A percentile compares a stretch with the other conserved stretches of the same genome.
These are phyloP conservation scores for Edolisoma coerulescens DNA, from an alignment of 2,113 vertebrate species.

Conservation along the genomic window DNA sequence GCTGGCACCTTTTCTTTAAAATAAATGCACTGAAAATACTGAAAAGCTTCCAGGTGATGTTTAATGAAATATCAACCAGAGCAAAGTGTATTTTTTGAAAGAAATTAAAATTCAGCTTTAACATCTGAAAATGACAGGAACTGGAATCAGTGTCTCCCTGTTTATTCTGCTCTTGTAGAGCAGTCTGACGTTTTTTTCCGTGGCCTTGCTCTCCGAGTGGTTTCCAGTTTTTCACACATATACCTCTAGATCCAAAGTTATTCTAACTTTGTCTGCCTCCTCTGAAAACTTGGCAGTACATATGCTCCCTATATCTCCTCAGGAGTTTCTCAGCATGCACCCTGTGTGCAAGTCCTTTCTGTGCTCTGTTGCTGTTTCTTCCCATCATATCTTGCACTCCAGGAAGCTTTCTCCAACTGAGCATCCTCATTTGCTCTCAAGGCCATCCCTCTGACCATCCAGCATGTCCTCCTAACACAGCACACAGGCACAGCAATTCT, in stretches of 20 bases:
- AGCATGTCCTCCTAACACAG: neutral
- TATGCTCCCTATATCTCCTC: neutral
- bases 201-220: neutral
- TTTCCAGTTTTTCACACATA: neutral
- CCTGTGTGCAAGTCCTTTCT: neutral
- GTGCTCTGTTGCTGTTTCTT: neutral
- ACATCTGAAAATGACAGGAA: neutral
- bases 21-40: neutral
- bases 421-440: neutral
- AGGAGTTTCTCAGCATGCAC: neutral
- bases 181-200: accelerated
- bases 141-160: neutral
- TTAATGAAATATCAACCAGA: neutral
- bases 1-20: neutral
- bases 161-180: neutral
- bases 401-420: neutral
- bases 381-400: neutral
- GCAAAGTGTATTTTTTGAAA: neutral
- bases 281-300: neutral
- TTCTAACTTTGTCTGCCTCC: neutral
- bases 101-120: neutral
- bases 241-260: neutral
- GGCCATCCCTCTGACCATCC: neutral
- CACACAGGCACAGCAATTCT: neutral
- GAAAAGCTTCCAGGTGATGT: neutral